Base-by-base conservation (phyloP, 1,140 invertebrate species). In the Platyura marginata region DNA sequence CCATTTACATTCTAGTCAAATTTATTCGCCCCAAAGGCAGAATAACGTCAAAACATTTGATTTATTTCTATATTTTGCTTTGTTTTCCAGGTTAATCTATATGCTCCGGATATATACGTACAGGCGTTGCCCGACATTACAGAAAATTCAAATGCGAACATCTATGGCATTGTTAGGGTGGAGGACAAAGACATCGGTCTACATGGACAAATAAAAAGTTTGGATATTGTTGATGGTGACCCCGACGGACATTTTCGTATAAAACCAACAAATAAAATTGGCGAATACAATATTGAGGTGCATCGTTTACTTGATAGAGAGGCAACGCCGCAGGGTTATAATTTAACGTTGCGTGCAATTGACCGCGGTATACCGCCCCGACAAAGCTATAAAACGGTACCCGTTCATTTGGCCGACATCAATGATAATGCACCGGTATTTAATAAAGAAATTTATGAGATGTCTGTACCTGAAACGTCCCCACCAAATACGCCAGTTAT, bases 211-310 rank as follows among this genome's bases (percentile, higher is more conserved):
- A 84, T 95, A 22, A 73, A 72, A 10, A 70, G 67, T 34, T 65
- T 96, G n/a, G 79, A 86, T 48, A 93, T 96, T 44, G 74, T 88
- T 4, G 79, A 82, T 37, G 89, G 88, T 0, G 88, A 92, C 61
- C 78, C 84, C 0, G 78, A 89, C 50, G 82, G 83, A 1, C 78
- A 89, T 59, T 93, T 93, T 59, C 69, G 79, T 13, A 74, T 94
- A 36, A 61, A 72, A 45, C 61, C 72, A 15, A 69, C 70, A 2
- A 50, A 66, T 29, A 69, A 72, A 44, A 56, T 65, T 1, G 72
- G 74, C 34, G 81, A 86, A 54, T 86, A 73, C 55, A 81, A 80
- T 50, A 75, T 86, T 45, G 75, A 82, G 37, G 75, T 87, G 2
- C 68, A 86, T 25, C 74, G 77, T 39, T 62, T 85, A 36, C 62